These are phyloP conservation scores for Agelastica alni DNA, from an alignment of 2,888 invertebrate genomes.

Conservation along the genomic window DNA sequence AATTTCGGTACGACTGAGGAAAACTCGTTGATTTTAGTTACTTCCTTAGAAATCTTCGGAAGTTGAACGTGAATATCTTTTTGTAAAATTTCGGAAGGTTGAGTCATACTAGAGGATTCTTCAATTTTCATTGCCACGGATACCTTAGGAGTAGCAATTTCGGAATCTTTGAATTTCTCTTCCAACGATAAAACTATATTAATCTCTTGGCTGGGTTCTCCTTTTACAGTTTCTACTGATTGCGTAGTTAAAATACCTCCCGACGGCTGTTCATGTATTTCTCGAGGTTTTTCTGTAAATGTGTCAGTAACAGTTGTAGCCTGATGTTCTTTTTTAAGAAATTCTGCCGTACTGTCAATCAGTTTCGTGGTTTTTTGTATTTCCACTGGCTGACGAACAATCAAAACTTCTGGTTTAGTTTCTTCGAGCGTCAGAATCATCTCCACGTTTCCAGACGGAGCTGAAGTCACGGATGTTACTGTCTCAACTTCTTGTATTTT, in stretches of 20 bases:
- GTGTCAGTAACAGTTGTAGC: constrained; percentile 1
- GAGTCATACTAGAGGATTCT: constrained; percentile 41
- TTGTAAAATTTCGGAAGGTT: constrained; percentile 43
- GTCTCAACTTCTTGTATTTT: constrained; percentile 29
- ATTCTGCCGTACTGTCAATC: constrained; percentile 24
- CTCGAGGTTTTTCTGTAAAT: background rate
- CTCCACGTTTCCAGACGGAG: constrained; percentile 51
- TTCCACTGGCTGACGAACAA: background rate
- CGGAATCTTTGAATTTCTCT: constrained; percentile 54
- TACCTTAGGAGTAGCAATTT: constrained; percentile 52
- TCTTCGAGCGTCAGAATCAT: constrained; percentile 44
- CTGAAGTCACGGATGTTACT: constrained; percentile 30
- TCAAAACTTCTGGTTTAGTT: constrained; percentile 23
- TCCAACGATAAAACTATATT: constrained; percentile 53
- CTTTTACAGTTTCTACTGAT: background rate
- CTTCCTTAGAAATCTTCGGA: constrained; percentile 39
- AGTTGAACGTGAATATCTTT: constrained; percentile 50
- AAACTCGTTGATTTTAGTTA: constrained; percentile 34
- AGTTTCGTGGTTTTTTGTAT: constrained; percentile 4
- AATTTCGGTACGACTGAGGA: constrained; percentile 47
- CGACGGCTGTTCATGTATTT: background rate
- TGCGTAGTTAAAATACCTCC: background rate
- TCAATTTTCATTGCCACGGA: constrained; percentile 48
- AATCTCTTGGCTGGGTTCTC: constrained; percentile 49
- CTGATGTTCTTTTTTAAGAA: constrained; percentile 34